These are phyloP conservation scores for Discoglossus pictus DNA, from an alignment of 2,797 vertebrate species.

Conservation along the genomic window DNA sequence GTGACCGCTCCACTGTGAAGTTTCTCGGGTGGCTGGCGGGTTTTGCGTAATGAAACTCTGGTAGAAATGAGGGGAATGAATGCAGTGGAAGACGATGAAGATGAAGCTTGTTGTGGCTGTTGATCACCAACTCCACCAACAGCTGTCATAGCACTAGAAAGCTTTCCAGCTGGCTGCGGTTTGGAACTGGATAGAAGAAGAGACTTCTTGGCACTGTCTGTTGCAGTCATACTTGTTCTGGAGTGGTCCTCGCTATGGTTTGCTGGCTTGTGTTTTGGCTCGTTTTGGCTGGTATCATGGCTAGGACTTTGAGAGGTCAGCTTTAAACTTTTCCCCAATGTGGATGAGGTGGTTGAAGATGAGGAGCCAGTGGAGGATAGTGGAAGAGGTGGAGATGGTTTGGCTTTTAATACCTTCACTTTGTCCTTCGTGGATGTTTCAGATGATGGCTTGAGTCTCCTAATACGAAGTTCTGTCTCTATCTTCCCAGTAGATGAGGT, in stretches of 20 bases:
- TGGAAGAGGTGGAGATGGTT: conserved; percentile 87
- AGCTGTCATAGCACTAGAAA: conserved; percentile 51
- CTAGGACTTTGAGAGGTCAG: conserved; percentile 71
- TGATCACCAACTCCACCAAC: conserved; percentile 57
- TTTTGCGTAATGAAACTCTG: conserved; percentile 90
- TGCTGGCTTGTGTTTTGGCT: conserved; percentile 47
- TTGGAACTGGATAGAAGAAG: conserved; percentile 74
- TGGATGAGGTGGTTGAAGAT: conserved; percentile 55
- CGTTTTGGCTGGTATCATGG: conserved; percentile 71
- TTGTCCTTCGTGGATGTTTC: conserved; percentile 81
- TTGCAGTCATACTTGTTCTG: conserved; percentile 65
- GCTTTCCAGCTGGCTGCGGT: conserved; percentile 72
- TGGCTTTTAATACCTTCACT: conserved; percentile 84
- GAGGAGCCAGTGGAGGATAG: conserved; percentile 66
- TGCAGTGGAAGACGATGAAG: conserved; percentile 69
- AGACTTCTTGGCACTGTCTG: conserved; percentile 75
- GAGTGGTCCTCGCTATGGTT: conserved; percentile 45
- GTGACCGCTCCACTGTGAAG: conserved; percentile 86
- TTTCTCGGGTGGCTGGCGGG: conserved; percentile 85
- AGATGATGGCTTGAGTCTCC: conserved; percentile 77
- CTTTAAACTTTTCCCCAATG: conserved; percentile 73
- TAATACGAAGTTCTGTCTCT: conserved; percentile 73
- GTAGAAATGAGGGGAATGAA: conserved; percentile 91
- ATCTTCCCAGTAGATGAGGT: conserved; percentile 71
- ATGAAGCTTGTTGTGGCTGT: conserved; percentile 23